Conservation (phyloP, 2,888 invertebrate species). For the Clunio marinus region DNA sequence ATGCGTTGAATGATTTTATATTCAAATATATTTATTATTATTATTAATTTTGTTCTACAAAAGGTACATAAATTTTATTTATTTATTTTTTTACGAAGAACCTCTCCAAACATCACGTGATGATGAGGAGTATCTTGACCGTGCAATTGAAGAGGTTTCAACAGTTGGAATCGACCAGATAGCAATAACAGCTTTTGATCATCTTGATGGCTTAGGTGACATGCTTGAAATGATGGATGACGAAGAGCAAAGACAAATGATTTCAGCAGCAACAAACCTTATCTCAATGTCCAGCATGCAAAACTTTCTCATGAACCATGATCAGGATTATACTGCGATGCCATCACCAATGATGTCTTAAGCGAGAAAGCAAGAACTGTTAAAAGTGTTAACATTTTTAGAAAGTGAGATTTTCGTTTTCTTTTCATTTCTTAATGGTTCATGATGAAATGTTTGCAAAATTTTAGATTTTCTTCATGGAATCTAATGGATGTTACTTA, state of each 20-base stretch:
- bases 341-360: constrained; percentile 37
- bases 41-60: too few species aligned
- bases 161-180: constrained; percentile 55
- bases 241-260: constrained; percentile 35
- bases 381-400: too few species aligned
- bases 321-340: constrained; percentile 35
- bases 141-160: constrained; percentile 75
- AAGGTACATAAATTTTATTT: too few species aligned
- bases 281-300: constrained; percentile 29
- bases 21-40: too few species aligned
- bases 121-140: constrained; percentile 83
- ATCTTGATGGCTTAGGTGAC: background rate
- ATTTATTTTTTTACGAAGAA: too few species aligned
- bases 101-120: constrained; percentile 68
- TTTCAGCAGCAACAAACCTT: constrained; percentile 33
- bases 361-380: background rate
- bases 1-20: constrained; percentile 24
- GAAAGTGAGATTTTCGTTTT: too few species aligned
- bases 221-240: constrained; percentile 34
- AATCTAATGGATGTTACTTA: too few species aligned
- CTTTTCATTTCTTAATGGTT: too few species aligned
- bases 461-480: too few species aligned
- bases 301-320: constrained; percentile 18
- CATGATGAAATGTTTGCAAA: too few species aligned
- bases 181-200: constrained; percentile 57